Conservation (phyloP, 2,888 invertebrate species). For the Euplexia lucipara region DNA sequence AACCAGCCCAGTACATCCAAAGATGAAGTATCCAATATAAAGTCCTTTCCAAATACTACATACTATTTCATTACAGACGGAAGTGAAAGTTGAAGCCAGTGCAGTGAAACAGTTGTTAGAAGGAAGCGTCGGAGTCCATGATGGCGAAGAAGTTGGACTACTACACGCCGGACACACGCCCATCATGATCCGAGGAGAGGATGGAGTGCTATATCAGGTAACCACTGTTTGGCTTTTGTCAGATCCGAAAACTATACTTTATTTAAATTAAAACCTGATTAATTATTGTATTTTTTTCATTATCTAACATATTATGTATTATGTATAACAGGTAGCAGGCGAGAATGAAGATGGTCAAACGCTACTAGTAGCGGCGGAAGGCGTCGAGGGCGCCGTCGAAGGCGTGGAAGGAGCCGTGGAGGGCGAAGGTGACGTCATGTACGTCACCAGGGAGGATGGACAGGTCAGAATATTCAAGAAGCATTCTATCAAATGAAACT, state of each 20-base stretch:
- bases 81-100: conserved; percentile 89
- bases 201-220: conserved; percentile 95
- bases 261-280: no score
- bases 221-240: no score
- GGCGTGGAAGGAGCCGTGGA: conserved; percentile 95
- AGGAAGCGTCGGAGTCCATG: conserved; percentile 83
- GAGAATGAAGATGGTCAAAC: conserved; percentile 90
- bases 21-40: no score
- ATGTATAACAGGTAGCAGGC: conserved; percentile 92
- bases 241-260: no score
- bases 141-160: conserved; percentile 83
- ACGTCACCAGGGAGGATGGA: conserved; percentile 87
- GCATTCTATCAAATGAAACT: neutral
- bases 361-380: conserved; percentile 93
- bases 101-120: conserved; percentile 91
- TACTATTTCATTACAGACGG: conserved; percentile 71
- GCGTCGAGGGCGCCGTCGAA: conserved; percentile 92
- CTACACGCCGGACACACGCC: conserved; percentile 90
- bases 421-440: conserved; percentile 93
- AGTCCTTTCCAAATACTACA: no score
- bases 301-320: neutral
- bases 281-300: no score
- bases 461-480: conserved; percentile 73
- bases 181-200: conserved; percentile 95
- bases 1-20: no score